Evolutionary conservation across 35 echinoderm and acorn worm genomes (phyloP).

Genomic region (Acanthaster planci): DNA sequence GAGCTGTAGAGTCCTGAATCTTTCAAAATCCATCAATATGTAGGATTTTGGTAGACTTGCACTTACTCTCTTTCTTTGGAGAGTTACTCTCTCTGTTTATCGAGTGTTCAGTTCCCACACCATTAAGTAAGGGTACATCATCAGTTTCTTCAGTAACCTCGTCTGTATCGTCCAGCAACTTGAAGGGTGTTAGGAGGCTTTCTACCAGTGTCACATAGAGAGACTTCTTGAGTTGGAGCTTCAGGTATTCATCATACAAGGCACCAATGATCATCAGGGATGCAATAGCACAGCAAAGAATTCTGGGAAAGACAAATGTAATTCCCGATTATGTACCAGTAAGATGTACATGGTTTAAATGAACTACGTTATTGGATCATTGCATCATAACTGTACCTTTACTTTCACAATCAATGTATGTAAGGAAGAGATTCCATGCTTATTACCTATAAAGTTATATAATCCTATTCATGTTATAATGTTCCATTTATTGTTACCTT

Average conservation of each 20-base stretch:
- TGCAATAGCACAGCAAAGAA: conserved; percentile 4
- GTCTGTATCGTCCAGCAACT: neutral
- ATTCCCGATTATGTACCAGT: neutral
- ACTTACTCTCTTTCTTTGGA: neutral
- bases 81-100: neutral
- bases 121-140: neutral
- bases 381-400: too few species aligned
- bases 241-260: conserved; percentile 30
- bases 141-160: neutral
- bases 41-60: too few species aligned
- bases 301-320: conserved; percentile 1
- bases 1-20: too few species aligned
- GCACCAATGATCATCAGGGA: conserved; percentile 40
- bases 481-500: too few species aligned
- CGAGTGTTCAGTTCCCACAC: neutral
- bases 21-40: too few species aligned
- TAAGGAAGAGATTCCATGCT: too few species aligned
- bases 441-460: too few species aligned
- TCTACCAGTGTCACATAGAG: neutral
- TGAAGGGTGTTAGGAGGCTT: neutral
- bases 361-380: too few species aligned
- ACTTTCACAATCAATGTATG: too few species aligned
- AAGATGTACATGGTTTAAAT: too few species aligned
- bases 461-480: too few species aligned
- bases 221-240: conserved; percentile 19